Percentiles rank a stretch among this genome's conserved stretches.
These are phyloP conservation scores for Bruchidius siliquastri DNA, from an alignment of 2,888 invertebrate species.

Conservation along the genomic window DNA sequence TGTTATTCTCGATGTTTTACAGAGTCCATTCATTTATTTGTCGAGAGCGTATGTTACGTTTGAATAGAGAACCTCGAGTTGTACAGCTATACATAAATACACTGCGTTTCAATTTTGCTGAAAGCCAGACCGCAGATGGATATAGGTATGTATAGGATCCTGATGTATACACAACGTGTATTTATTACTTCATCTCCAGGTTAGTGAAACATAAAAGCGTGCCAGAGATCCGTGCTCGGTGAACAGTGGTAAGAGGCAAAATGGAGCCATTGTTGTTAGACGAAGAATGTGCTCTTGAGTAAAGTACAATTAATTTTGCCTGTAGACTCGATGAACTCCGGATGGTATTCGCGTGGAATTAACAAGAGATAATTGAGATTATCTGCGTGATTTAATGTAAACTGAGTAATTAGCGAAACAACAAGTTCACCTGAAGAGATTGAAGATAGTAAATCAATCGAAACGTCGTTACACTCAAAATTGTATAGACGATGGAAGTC, in stretches of 20 bases:
- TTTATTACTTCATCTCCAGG: background rate
- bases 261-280: background rate
- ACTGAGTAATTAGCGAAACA: background rate
- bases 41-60: background rate
- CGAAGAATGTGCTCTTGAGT: background rate
- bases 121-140: background rate
- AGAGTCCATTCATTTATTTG: too few species aligned
- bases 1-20: too few species aligned
- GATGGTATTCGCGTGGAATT: background rate
- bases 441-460: too few species aligned
- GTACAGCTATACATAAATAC: background rate
- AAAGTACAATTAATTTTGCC: background rate
- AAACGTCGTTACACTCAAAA: too few species aligned
- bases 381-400: background rate
- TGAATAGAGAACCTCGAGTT: background rate
- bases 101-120: background rate
- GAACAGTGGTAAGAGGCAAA: background rate
- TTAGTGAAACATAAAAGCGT: background rate
- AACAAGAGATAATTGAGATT: background rate
- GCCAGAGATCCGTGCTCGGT: background rate
- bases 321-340: background rate
- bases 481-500: too few species aligned
- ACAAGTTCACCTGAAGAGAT: too few species aligned
- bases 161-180: background rate
- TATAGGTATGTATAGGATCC: background rate